Evolutionary conservation across 2,113 vertebrate species (phyloP).

Genomic region (Alaudala cheleensis): DNA sequence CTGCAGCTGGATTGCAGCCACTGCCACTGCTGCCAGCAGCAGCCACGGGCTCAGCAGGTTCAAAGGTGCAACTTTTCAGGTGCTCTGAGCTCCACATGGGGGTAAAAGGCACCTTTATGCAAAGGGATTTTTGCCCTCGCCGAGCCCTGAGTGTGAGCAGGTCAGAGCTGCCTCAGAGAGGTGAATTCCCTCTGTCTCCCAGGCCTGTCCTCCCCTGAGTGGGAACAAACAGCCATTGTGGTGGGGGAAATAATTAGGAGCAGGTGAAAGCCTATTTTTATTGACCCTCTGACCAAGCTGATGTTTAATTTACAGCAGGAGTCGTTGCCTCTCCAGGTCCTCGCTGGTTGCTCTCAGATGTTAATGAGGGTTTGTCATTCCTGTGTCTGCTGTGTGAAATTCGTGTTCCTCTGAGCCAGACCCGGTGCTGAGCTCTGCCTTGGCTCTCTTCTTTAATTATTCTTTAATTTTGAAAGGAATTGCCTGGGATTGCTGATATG

Average conservation of each 20-base stretch:
- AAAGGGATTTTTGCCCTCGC: background rate
- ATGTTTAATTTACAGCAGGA: background rate
- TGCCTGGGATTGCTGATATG: background rate
- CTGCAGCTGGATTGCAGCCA: background rate
- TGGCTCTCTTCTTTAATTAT: background rate
- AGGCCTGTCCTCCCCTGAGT: background rate
- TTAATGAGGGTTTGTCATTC: background rate
- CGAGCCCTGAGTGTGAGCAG: background rate
- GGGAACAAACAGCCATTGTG: conserved; percentile 55
- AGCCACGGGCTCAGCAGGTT: background rate
- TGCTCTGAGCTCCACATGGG: background rate
- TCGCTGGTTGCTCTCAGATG: background rate
- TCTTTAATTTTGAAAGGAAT: background rate
- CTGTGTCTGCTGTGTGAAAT: background rate
- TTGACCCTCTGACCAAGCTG: background rate
- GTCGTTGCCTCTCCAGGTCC: background rate
- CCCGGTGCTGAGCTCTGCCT: background rate
- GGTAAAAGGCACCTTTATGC: background rate
- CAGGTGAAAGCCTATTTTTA: conserved; percentile 57
- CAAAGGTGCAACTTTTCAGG: background rate
- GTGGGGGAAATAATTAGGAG: conserved; percentile 36
- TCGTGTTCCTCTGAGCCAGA: fast-evolving
- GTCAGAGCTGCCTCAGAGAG: conserved; percentile 4
- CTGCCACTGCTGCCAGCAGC: background rate
- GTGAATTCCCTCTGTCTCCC: background rate